phyloP scores from a whole-genome alignment of 2,888 invertebrate species.

The Sphecodes monilicornis region DNA sequence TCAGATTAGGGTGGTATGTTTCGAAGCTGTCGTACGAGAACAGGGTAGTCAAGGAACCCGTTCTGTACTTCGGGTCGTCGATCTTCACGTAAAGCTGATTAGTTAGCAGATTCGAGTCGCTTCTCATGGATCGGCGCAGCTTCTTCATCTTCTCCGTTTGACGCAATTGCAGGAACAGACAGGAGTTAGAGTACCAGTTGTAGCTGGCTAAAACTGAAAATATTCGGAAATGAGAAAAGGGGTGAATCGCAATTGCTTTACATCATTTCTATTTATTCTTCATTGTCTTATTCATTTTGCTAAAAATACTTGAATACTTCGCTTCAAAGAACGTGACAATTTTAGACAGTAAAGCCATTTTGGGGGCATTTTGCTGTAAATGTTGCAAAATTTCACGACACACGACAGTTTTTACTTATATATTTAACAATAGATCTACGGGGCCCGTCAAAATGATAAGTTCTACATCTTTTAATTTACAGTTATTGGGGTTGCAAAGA shows the following conservation, averaged over 20 bases:
- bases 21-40: slow-evolving; percentile 61
- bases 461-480: too few relatives aligned
- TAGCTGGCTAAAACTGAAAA: slow-evolving; percentile 71
- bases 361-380: too few relatives aligned
- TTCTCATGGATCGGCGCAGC: slow-evolving; percentile 33
- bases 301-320: too few relatives aligned
- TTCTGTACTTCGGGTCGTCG: slow-evolving; percentile 37
- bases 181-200: slow-evolving; percentile 74
- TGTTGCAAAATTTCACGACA: too few relatives aligned
- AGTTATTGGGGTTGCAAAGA: too few relatives aligned
- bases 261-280: neutral
- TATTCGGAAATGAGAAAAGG: neutral
- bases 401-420: too few relatives aligned
- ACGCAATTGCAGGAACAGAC: slow-evolving; percentile 67
- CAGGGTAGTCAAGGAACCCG: slow-evolving; percentile 69
- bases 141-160: slow-evolving; percentile 43
- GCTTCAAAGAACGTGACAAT: too few relatives aligned
- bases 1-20: slow-evolving; percentile 53
- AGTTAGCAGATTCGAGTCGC: slow-evolving; percentile 34
- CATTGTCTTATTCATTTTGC: neutral
- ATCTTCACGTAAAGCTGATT: slow-evolving; percentile 25
- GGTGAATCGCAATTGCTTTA: neutral
- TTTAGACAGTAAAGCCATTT: too few relatives aligned
- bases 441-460: too few relatives aligned
- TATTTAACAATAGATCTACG: too few relatives aligned